Evolutionary conservation across 2,888 invertebrate genomes (phyloP).

Genomic region (Rhamnusium bicolor): DNA sequence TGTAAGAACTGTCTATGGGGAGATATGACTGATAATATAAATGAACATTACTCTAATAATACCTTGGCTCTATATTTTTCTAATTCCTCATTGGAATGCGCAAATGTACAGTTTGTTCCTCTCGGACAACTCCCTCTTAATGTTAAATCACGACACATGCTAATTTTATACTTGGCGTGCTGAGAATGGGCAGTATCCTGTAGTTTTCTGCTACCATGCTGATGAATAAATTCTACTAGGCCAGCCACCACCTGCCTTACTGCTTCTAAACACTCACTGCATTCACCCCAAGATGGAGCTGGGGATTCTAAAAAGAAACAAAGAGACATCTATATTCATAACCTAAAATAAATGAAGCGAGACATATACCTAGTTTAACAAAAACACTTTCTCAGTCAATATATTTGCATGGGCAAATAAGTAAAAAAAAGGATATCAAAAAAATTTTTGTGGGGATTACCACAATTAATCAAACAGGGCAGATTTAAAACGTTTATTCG

Average conservation of each 20-base stretch:
- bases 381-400: too few species aligned
- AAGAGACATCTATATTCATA: background rate
- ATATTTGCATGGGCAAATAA: too few species aligned
- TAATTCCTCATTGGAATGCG: slow-evolving; percentile 92
- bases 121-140: slow-evolving; percentile 88
- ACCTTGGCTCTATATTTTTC: slow-evolving; percentile 77
- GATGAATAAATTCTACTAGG: slow-evolving; percentile 84
- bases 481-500: too few species aligned
- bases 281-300: slow-evolving; percentile 77
- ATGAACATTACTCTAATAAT: too few species aligned
- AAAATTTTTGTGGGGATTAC: too few species aligned
- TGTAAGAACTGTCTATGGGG: too few species aligned
- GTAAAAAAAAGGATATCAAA: too few species aligned
- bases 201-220: slow-evolving; percentile 80
- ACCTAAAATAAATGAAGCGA: too few species aligned
- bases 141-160: slow-evolving; percentile 90
- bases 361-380: too few species aligned
- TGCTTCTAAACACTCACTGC: slow-evolving; percentile 79
- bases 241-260: slow-evolving; percentile 83
- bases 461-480: too few species aligned
- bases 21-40: too few species aligned
- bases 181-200: slow-evolving; percentile 76
- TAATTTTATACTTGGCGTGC: slow-evolving; percentile 88
- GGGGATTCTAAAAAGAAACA: slow-evolving; percentile 73
- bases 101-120: slow-evolving; percentile 91